Evolutionary conservation across 1,140 invertebrate species (phyloP).

Genomic region (Habropoda laboriosa): DNA sequence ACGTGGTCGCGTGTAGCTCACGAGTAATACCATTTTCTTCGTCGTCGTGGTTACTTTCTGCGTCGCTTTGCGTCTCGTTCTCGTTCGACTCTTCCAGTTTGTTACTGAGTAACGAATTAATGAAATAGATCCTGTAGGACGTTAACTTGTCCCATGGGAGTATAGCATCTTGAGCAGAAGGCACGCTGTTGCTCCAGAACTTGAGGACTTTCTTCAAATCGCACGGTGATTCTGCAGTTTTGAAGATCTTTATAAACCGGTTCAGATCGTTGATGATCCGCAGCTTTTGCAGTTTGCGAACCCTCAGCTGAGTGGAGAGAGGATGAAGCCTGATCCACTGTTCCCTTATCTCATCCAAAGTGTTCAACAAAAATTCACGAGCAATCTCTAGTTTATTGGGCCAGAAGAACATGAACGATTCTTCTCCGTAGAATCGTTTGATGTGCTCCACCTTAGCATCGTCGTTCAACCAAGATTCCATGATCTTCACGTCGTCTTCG

Average conservation of each 20-base stretch:
- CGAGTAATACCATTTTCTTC: not conserved
- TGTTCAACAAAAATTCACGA: conserved; percentile 68
- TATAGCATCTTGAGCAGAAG: conserved; percentile 65
- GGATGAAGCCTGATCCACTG: conserved; percentile 81
- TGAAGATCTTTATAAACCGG: conserved; percentile 57
- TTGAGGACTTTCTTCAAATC: conserved; percentile 52
- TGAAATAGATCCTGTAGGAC: conserved; percentile 69
- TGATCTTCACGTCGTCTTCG: not conserved
- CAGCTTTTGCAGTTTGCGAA: conserved; percentile 75
- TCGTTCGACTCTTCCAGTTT: not conserved
- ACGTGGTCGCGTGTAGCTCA: not conserved
- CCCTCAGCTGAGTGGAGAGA: conserved; percentile 74
- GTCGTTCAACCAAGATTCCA: conserved; percentile 55
- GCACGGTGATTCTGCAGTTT: conserved; percentile 18
- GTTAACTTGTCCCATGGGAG: conserved; percentile 72
- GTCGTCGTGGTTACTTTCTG: not conserved
- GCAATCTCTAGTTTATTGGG: conserved; percentile 56
- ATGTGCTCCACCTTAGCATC: conserved; percentile 50
- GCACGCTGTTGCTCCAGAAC: conserved; percentile 69
- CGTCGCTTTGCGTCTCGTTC: conserved; percentile 10
- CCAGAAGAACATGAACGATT: conserved; percentile 77
- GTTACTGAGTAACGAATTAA: conserved; percentile 8
- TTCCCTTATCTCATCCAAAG: conserved; percentile 70
- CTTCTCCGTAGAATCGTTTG: conserved; percentile 70
- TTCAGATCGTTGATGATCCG: conserved; percentile 78